phyloP scores from a whole-genome alignment of 2,888 invertebrate species.

The Lumbricus terrestris region DNA sequence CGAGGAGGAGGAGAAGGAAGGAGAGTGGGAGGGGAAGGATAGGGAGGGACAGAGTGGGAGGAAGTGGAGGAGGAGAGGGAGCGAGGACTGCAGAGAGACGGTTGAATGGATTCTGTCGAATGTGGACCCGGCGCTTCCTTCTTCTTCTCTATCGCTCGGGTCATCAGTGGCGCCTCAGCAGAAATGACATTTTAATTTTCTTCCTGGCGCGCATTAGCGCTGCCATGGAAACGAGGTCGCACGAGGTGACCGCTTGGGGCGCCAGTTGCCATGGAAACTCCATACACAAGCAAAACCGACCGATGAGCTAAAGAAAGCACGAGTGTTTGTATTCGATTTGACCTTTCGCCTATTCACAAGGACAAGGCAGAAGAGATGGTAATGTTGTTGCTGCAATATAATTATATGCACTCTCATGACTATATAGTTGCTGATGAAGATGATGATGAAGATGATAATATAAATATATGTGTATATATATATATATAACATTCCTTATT shows the following conservation, averaged over 20 bases:
- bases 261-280: background rate
- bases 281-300: background rate
- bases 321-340: background rate
- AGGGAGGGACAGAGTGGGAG: too few species aligned
- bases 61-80: background rate
- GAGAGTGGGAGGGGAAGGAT: too few species aligned
- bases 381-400: background rate
- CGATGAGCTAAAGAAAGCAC: background rate
- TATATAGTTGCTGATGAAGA: background rate
- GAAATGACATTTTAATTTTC: constrained; percentile 13
- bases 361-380: background rate
- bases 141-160: background rate
- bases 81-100: background rate
- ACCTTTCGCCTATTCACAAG: background rate
- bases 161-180: background rate
- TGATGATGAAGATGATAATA: background rate
- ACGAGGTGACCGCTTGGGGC: background rate
- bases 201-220: background rate
- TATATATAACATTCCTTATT: too few species aligned
- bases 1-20: background rate
- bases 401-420: background rate
- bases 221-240: constrained; percentile 9
- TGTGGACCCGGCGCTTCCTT: background rate
- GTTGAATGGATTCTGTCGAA: background rate
- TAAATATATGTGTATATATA: too few species aligned